Evolutionary conservation across 2,113 vertebrate genomes (phyloP), one percentile per base, ranked within the genome.

Genomic region (Capricornis sumatraensis): DNA sequence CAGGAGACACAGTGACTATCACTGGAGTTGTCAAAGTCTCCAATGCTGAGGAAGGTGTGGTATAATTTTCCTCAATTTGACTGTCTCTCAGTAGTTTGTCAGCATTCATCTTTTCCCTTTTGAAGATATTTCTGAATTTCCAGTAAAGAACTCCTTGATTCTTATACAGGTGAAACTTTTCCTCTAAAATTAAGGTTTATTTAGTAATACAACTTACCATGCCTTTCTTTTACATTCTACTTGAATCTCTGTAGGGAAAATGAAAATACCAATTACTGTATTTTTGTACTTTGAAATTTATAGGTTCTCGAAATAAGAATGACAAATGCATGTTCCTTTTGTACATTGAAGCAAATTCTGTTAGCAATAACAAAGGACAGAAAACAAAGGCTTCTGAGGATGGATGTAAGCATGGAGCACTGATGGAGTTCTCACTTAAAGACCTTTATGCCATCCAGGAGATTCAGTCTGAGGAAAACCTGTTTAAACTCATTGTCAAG

Each of bases 271-370:
- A 40, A 5, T 97, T 92, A 50, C 15, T 71, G 1, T 11, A 52
- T 92, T 87, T 98, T 74, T 74, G 19, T 82, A 11, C 30, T 95
- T 97, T 96, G 60, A 96, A 71, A 96, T 97, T 60, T 98, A 93
- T 97, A 99, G 99, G 99, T 94, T 99, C 98, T 95, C 99, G 98
- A 98, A 99, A 99, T 95, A 99, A 99, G 97, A 99, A 99, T 96
- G 99, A 99, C 97, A 99, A 99, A 97, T 99, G 99, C 92, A 99
- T 99, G 99, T 99, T 99, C 98, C 99, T 99, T 93, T 94, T 99
- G 97, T 99, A 99, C 98, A 99, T 99, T 40, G 99, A 99, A 89
- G 99, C 99, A 87, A 99, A 99, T 97, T 99, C 99, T 81, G 98
- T 99, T 98, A 99, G 99, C 98, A 99, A 99, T 95, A 99, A 98